Conservation (phyloP, 1,140 invertebrate species). For the Gerris buenoi region DNA sequence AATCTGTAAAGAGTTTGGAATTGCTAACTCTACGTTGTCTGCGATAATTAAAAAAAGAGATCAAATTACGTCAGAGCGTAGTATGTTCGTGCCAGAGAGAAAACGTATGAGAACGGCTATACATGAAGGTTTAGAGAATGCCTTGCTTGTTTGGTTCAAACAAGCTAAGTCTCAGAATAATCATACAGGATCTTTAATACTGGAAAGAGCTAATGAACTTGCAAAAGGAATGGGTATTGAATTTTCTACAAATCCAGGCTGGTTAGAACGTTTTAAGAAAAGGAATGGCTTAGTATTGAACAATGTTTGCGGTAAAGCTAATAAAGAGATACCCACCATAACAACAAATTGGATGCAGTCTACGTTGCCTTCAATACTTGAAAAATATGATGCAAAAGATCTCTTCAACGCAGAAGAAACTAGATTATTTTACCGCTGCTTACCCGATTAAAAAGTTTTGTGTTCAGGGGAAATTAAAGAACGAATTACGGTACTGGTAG, state of each 20-base stretch:
- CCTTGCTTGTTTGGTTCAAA: conserved; percentile 1
- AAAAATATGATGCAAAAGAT: neutral
- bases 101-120: neutral
- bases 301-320: too few species aligned
- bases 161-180: neutral
- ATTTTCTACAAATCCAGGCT: too few species aligned
- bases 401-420: neutral
- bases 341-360: neutral
- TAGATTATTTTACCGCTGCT: neutral
- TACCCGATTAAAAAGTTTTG: neutral
- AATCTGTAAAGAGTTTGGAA: neutral
- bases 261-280: too few species aligned
- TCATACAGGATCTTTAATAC: too few species aligned
- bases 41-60: neutral
- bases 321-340: too few species aligned
- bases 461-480: neutral
- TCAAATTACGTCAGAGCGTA: neutral
- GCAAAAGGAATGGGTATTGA: too few species aligned
- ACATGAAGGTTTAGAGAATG: neutral
- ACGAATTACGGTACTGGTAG: neutral
- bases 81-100: neutral
- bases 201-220: too few species aligned
- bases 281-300: too few species aligned
- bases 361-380: neutral
- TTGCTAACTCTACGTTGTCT: conserved; percentile 1